Evolutionary conservation across 35 echinoderm and acorn worm genomes (phyloP), one percentile per base, ranked within the genome.

Genomic region (Patiria miniata): DNA sequence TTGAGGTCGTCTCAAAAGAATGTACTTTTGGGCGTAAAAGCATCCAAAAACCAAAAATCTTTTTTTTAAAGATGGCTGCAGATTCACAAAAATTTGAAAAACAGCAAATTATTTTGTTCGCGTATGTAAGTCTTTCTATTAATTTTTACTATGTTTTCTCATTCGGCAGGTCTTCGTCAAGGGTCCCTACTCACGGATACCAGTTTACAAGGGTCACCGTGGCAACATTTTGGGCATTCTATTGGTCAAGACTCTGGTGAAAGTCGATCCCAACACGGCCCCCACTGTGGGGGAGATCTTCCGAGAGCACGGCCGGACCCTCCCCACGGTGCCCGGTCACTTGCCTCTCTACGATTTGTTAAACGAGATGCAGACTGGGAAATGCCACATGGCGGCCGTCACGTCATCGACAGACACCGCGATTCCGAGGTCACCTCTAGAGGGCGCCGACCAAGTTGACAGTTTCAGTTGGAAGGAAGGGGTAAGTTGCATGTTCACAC

Each of bases 291-390:
- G 51, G 14, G 68, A 79, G 53, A 78, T 88, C 22, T 88, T 89
- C 73, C 33, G 79, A 17, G 39, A 93, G 58, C 59, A 89, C 32
- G 86, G 86, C 16, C 86, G 91, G 14, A 53, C 80, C 38, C 65
- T 93, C 26, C 86, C 81, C 30, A 34, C 51, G 15, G 82, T 93
- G 22, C 68, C 91, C 7, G 37, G 68, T 39, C 79, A 51, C 39
- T 89, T 83, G 81, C 91, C 91, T 16, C 81, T 93, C 17, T 93
- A 93, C 77, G 85, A 89, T 58, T 51, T 93, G 14, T 54, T 93
- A 0, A 88, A 93, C 56, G 91, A 89, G 51, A 89, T 93, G 81
- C 87, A 89, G 61, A 82, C 81, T 10, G 91, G 91, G 23, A 82
- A 83, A 51, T 89, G 53, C 57, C 81, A 88, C 51, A 93, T 93